phyloP scores from a whole-genome alignment of 2,888 invertebrate genomes.

The Papilio protenor region DNA sequence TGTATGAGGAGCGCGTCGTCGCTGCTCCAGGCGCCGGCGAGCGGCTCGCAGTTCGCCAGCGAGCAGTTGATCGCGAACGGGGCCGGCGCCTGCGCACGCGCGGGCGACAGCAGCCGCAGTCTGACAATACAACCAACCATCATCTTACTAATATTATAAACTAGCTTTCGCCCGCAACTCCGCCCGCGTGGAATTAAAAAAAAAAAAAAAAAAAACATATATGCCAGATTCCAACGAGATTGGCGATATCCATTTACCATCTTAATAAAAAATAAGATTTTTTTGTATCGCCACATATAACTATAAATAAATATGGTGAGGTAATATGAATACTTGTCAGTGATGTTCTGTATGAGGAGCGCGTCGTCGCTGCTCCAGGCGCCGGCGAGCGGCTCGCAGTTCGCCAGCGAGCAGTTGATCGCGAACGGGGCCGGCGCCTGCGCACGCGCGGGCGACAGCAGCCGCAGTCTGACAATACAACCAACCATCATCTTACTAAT shows the following conservation, averaged over 20 bases:
- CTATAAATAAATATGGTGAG: background rate
- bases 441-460: conserved; percentile 72
- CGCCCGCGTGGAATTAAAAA: too few species aligned
- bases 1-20: conserved; percentile 83
- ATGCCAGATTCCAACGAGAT: too few species aligned
- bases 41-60: conserved; percentile 83
- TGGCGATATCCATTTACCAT: too few species aligned
- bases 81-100: conserved; percentile 68
- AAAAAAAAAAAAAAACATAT: too few species aligned
- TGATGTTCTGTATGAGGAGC: conserved; percentile 83
- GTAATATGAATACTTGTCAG: conserved; percentile 80
- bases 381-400: conserved; percentile 79
- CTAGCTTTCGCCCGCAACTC: too few species aligned
- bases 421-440: conserved; percentile 80
- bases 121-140: conserved; percentile 58
- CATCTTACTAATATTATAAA: too few species aligned
- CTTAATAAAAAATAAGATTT: too few species aligned
- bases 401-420: conserved; percentile 84
- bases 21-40: conserved; percentile 76
- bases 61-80: conserved; percentile 85
- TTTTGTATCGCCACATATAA: too few species aligned
- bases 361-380: conserved; percentile 83
- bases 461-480: conserved; percentile 68
- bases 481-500: too few species aligned
- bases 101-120: conserved; percentile 76